phyloP scores from a whole-genome alignment of 2,797 vertebrate species.

The Coracias cyanogaster region DNA sequence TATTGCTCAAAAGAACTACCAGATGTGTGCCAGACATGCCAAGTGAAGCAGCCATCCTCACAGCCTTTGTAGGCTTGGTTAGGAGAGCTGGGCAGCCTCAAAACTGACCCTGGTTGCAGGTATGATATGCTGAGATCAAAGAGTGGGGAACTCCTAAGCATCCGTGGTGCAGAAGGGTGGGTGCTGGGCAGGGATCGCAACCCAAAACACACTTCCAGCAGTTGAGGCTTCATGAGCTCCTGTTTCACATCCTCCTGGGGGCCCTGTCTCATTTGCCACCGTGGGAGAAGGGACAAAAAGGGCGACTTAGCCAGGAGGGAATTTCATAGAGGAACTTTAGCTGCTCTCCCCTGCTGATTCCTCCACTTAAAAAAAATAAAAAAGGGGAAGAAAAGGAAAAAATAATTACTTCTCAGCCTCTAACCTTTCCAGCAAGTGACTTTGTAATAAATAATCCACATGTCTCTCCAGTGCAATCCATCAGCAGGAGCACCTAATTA shows the following conservation, averaged over 20 bases:
- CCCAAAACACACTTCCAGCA: neutral
- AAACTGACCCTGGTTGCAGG: neutral
- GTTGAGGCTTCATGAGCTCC: neutral
- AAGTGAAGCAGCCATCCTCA: fast-evolving
- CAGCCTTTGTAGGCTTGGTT: neutral
- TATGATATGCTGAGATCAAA: neutral
- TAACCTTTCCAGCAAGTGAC: conserved; percentile 86
- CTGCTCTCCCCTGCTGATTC: conserved; percentile 59
- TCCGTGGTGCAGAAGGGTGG: neutral
- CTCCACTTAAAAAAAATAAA: conserved; percentile 8
- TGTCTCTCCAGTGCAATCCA: conserved; percentile 81
- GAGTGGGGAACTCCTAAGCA: neutral
- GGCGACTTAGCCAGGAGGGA: neutral
- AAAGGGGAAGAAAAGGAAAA: conserved; percentile 66
- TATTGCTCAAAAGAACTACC: neutral
- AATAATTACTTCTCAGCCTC: conserved; percentile 86
- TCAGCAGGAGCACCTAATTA: conserved; percentile 83
- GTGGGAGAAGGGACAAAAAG: neutral
- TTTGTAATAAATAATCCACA: conserved; percentile 84
- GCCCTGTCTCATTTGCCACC: neutral
- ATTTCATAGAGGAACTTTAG: conserved; percentile 54
- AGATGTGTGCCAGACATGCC: neutral
- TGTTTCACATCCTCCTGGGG: neutral
- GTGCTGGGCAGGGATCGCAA: neutral
- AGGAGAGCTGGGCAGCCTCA: neutral